Evolutionary conservation across 2,113 vertebrate genomes (phyloP).

Genomic region (Lasiurus borealis): DNA sequence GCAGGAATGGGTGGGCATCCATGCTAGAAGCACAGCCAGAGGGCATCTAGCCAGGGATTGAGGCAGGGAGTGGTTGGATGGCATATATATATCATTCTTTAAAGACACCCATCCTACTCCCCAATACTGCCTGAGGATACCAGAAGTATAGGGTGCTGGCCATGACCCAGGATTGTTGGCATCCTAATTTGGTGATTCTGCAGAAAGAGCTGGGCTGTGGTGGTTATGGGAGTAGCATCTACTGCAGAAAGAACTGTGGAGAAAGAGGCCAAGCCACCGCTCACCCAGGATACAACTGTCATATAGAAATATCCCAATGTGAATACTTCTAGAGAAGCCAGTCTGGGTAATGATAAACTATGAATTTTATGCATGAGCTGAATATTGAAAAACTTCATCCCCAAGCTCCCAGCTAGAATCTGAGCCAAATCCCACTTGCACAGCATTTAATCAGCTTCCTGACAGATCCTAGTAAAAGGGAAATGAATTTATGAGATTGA

Average conservation of each 20-base stretch:
- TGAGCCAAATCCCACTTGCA: conserved; percentile 83
- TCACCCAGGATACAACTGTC: conserved; percentile 63
- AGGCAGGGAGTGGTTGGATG: neutral
- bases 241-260: conserved; percentile 21
- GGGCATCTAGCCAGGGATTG: neutral
- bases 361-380: conserved; percentile 83
- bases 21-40: conserved; percentile 5
- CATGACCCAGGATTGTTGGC: neutral
- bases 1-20: neutral
- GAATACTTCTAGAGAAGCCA: conserved; percentile 78
- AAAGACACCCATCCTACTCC: neutral
- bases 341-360: conserved; percentile 81
- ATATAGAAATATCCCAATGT: conserved; percentile 78
- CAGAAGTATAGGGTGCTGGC: neutral
- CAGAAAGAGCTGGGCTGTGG: conserved; percentile 17
- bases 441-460: conserved; percentile 83
- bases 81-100: neutral
- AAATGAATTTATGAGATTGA: conserved; percentile 83
- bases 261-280: conserved; percentile 49
- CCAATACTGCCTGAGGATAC: neutral
- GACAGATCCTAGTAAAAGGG: conserved; percentile 82
- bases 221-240: neutral
- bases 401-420: conserved; percentile 77
- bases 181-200: conserved; percentile 10
- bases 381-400: conserved; percentile 82